These are phyloP conservation scores for Xanthia icteritia DNA, from an alignment of 2,888 invertebrate species.

Conservation along the genomic window DNA sequence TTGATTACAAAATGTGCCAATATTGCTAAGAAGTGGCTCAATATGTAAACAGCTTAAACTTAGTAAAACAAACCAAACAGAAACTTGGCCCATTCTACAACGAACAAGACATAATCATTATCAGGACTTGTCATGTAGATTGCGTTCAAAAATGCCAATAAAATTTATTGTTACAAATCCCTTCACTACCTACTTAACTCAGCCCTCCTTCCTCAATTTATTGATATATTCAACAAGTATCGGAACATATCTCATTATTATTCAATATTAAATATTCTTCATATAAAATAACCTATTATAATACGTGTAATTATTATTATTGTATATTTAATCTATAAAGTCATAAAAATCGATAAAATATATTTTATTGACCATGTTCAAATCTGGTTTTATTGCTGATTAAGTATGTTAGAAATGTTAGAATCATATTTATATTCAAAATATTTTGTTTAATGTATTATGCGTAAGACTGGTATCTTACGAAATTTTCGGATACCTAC, in stretches of 20 bases:
- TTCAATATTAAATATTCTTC: conserved; percentile 38
- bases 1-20: background rate
- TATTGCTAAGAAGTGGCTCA: background rate
- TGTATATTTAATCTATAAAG: conserved; percentile 54
- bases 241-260: conserved; percentile 50
- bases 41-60: background rate
- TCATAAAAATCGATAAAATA: conserved; percentile 63
- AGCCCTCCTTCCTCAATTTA: conserved; percentile 30
- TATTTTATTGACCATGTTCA: conserved; percentile 59
- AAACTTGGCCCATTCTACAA: background rate
- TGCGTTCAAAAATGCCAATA: conserved; percentile 29
- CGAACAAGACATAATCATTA: conserved; percentile 31
- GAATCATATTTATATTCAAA: conserved; percentile 52
- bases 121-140: conserved; percentile 13
- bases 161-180: conserved; percentile 45
- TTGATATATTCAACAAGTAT: conserved; percentile 46
- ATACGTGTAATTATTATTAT: conserved; percentile 43
- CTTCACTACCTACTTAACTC: background rate
- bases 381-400: conserved; percentile 47
- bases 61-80: background rate
- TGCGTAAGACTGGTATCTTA: conserved; percentile 35
- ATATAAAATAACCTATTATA: conserved; percentile 27
- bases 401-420: conserved; percentile 19
- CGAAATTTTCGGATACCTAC: background rate
- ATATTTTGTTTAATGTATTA: conserved; percentile 23